These are phyloP conservation scores for Limanda limanda DNA, from an alignment of 2,113 vertebrate genomes.

Conservation along the genomic window DNA sequence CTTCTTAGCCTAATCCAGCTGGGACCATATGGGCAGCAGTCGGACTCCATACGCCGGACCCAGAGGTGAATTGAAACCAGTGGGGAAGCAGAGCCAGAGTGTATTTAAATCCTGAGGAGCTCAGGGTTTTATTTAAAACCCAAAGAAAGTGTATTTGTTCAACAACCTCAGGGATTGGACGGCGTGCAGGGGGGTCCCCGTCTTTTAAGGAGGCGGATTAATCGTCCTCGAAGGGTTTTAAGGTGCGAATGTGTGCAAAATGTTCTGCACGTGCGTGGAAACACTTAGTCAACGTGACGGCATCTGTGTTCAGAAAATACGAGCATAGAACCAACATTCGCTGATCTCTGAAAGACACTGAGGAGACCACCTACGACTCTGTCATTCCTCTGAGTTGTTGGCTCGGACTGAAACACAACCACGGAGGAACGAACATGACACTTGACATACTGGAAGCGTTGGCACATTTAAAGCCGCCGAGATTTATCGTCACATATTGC, in stretches of 20 bases:
- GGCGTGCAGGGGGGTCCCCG: conserved; percentile 28
- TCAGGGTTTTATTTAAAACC: conserved; percentile 63
- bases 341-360: not conserved
- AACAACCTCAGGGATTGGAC: conserved; percentile 48
- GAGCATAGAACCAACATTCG: too few species aligned
- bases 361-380: conserved; percentile 29
- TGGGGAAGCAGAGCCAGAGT: conserved; percentile 51
- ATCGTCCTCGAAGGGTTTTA: conserved; percentile 46
- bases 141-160: conserved; percentile 76
- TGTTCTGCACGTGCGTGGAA: not conserved
- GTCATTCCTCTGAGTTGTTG: not conserved
- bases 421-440: conserved; percentile 14
- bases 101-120: conserved; percentile 64
- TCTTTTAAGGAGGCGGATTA: conserved; percentile 56
- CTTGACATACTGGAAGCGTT: conserved; percentile 14
- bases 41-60: conserved; percentile 49
- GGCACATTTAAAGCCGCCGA: conserved; percentile 17
- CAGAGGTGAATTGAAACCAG: conserved; percentile 63
- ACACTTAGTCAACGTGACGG: not conserved
- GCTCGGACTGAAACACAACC: conserved; percentile 16
- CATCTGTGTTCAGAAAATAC: not conserved
- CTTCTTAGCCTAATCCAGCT: conserved; percentile 71
- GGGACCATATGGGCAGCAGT: conserved; percentile 79
- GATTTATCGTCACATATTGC: conserved; percentile 12
- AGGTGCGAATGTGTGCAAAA: conserved; percentile 49